A percentile compares a stretch with the other conserved stretches of the same genome.
These are phyloP conservation scores for Euzetes globulus DNA, from an alignment of 2,888 invertebrate species.

Conservation along the genomic window DNA sequence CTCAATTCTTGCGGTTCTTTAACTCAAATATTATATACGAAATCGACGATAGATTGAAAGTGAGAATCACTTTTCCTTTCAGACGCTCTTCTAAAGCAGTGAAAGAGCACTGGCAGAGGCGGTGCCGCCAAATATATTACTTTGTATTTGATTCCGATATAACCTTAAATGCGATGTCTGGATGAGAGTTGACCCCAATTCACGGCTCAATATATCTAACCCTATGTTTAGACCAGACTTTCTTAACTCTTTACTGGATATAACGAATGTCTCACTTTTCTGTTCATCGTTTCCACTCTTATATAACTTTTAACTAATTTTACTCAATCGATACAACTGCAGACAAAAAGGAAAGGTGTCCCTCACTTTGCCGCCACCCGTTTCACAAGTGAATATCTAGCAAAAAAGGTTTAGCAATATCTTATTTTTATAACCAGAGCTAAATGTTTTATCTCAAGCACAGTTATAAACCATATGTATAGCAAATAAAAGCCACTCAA, in stretches of 20 bases:
- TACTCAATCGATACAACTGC: too few relatives aligned
- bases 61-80: background rate
- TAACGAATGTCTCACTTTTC: background rate
- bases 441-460: too few relatives aligned
- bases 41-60: slow-evolving; percentile 5
- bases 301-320: too few relatives aligned
- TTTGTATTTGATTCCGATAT: background rate
- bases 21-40: background rate
- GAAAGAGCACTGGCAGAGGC: background rate
- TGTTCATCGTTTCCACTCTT: background rate
- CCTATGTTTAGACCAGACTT: background rate
- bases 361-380: too few relatives aligned
- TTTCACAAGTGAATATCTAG: too few relatives aligned
- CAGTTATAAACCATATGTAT: too few relatives aligned
- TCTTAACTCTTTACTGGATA: background rate
- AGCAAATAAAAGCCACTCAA: too few relatives aligned
- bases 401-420: too few relatives aligned
- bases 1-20: background rate
- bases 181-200: slow-evolving; percentile 16
- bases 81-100: background rate
- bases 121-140: background rate
- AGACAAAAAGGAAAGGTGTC: too few relatives aligned
- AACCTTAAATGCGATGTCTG: background rate
- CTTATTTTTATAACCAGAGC: too few relatives aligned
- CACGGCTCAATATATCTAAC: background rate